Base-by-base conservation (phyloP, 2,888 invertebrate species). In the Spodoptera exigua region DNA sequence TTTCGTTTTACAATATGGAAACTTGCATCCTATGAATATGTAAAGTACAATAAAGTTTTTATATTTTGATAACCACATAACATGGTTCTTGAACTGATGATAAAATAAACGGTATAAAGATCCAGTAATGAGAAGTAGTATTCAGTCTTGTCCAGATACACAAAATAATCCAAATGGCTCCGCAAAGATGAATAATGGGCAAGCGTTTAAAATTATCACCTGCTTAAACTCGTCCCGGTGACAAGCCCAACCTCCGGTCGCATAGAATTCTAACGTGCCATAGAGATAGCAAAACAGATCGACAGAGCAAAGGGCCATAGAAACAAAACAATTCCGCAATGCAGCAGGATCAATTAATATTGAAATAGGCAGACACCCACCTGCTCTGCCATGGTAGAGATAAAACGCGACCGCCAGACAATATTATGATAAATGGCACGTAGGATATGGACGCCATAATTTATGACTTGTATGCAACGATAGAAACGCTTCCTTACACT, bases 361-460 rank as follows among this genome's bases (percentile, higher is more conserved):
- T 81, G 80, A 75, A 75, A 75, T 78, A 71, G 76, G 71, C 78
- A 81, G 84, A 88, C 88, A 86, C 88, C 90, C 88, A 89, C 89
- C 89, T 89, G 88, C 84, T 71, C 75, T 61, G 61, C 70, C 78
- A 70, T 72, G 73, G 75, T 62, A 54, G 71, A 86, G 85, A 87
- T 89, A 86, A 87, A 86, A 84, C 84, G 82, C 74, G 65, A 74
- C 84, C 87, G 85, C 82, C 74, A 83, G 83, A 88, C 90, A 88
- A 88, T 87, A 89, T 90, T 90, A 89, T 90, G 90, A 91, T 89
- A 87, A 90, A 91, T 85, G 85, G 84, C 82, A 86, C 79, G 79
- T 75, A 82, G 81, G 76, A 83, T 83, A 82, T 76, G 74, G 71
- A 73, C 72, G 72, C 75, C 68, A 80, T 84, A 87, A 88, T 86